Percentiles rank a stretch among this genome's conserved stretches.
These are phyloP conservation scores for Hypotaenidia okinawae DNA, from an alignment of 2,797 vertebrate species.

Conservation along the genomic window DNA sequence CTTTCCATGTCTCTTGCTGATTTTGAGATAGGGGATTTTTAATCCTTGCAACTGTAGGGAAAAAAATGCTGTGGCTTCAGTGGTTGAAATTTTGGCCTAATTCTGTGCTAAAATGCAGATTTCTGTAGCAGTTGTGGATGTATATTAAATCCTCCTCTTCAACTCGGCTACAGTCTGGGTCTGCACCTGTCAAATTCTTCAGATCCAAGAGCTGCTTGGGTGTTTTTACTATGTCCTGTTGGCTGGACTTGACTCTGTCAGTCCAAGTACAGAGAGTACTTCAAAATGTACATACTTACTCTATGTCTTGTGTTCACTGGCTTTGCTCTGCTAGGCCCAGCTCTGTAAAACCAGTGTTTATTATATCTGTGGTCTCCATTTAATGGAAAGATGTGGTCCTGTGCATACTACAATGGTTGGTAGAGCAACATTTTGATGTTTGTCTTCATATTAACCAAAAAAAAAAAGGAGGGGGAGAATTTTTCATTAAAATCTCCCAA, in stretches of 20 bases:
- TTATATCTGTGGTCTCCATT: background rate
- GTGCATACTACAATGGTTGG: background rate
- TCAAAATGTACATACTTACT: background rate
- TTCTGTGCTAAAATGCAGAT: background rate
- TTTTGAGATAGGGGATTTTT: background rate
- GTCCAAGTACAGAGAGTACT: background rate
- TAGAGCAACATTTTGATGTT: background rate
- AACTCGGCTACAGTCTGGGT: background rate
- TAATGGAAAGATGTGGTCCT: background rate
- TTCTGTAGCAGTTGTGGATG: background rate
- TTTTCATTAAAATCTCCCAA: background rate
- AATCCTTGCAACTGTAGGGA: background rate
- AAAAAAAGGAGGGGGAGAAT: background rate
- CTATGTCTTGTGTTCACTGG: background rate
- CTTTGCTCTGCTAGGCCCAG: background rate
- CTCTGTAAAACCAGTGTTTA: background rate
- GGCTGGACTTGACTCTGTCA: background rate
- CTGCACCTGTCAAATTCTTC: background rate
- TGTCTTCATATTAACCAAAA: background rate
- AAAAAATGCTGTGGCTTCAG: background rate
- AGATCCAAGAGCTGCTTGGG: background rate
- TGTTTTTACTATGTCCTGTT: background rate
- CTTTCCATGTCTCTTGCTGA: background rate
- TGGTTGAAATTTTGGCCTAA: background rate
- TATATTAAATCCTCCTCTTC: background rate